These are phyloP conservation scores for Corythoichthys haematopterus DNA, from an alignment of 2,113 vertebrate genomes.

Conservation along the genomic window DNA sequence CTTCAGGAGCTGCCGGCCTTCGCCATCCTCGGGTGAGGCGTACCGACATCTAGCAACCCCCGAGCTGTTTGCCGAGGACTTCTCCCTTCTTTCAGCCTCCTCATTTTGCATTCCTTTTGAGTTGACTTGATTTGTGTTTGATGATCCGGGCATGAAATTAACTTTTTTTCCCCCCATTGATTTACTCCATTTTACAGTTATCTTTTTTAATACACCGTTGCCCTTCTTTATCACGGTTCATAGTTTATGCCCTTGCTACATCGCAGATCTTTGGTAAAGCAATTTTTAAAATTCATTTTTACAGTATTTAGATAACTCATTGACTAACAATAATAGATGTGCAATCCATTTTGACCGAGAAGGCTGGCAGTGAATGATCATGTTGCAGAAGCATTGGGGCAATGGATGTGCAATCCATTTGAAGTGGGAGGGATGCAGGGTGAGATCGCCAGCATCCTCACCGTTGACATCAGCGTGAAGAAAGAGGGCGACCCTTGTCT, in stretches of 20 bases:
- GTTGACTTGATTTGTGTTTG: conserved; percentile 25
- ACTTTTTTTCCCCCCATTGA: conserved; percentile 36
- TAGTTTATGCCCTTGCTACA: background rate
- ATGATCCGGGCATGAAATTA: conserved; percentile 43
- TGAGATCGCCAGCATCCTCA: too few relatives aligned
- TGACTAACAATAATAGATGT: too few relatives aligned
- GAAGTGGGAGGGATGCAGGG: too few relatives aligned
- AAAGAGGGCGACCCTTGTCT: too few relatives aligned
- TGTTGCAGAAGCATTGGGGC: too few relatives aligned
- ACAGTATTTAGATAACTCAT: background rate
- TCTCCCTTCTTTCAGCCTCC: background rate
- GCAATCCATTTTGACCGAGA: too few relatives aligned
- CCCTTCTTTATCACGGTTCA: background rate
- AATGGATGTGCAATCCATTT: too few relatives aligned
- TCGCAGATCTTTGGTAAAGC: background rate
- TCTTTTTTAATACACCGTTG: background rate
- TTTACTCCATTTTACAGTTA: background rate
- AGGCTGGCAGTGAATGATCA: too few relatives aligned
- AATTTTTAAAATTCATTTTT: background rate
- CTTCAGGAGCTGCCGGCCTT: conserved; percentile 97
- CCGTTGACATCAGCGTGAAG: too few relatives aligned
- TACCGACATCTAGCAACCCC: conserved; percentile 1
- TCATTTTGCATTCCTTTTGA: conserved; percentile 10
- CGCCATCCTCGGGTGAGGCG: conserved; percentile 86
- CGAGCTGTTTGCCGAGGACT: conserved; percentile 6